Evolutionary conservation across 2,888 invertebrate species (phyloP).

Genomic region (Cordilura impudica): DNA sequence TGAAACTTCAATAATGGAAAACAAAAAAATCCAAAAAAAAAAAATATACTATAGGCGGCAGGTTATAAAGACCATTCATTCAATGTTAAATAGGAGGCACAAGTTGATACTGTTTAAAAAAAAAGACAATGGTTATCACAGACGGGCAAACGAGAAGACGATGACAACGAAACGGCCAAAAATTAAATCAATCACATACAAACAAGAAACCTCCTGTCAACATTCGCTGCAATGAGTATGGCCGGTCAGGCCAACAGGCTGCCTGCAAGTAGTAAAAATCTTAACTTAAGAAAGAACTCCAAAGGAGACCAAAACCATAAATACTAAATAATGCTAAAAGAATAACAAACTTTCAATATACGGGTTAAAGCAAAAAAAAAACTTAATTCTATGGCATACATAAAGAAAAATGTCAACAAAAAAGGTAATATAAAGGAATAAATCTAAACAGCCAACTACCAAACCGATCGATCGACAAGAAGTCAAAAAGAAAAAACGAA

Average conservation of each 20-base stretch:
- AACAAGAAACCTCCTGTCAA: constrained; percentile 53
- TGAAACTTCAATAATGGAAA: constrained; percentile 60
- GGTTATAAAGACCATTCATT: constrained; percentile 52
- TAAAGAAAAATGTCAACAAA: constrained; percentile 61
- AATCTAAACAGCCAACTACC: constrained; percentile 43
- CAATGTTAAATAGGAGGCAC: constrained; percentile 32
- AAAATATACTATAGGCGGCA: constrained; percentile 44
- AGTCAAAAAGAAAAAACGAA: background rate
- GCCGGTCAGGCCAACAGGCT: constrained; percentile 7
- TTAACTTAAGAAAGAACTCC: constrained; percentile 48
- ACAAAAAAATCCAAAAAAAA: constrained; percentile 6
- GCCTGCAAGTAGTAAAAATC: constrained; percentile 9
- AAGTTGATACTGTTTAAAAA: constrained; percentile 43
- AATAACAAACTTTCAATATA: too few species aligned
- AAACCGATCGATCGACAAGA: background rate
- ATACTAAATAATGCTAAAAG: constrained; percentile 36
- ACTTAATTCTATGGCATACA: constrained; percentile 50
- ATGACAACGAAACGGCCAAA: constrained; percentile 31
- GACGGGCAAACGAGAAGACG: background rate
- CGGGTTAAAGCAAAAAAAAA: background rate
- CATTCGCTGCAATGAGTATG: constrained; percentile 14
- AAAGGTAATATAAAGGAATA: constrained; percentile 54
- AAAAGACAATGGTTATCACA: constrained; percentile 28
- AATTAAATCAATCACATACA: constrained; percentile 57
- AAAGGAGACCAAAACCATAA: constrained; percentile 56